Conservation (phyloP, 2,888 invertebrate species). For the Drosophila peninsularis region DNA sequence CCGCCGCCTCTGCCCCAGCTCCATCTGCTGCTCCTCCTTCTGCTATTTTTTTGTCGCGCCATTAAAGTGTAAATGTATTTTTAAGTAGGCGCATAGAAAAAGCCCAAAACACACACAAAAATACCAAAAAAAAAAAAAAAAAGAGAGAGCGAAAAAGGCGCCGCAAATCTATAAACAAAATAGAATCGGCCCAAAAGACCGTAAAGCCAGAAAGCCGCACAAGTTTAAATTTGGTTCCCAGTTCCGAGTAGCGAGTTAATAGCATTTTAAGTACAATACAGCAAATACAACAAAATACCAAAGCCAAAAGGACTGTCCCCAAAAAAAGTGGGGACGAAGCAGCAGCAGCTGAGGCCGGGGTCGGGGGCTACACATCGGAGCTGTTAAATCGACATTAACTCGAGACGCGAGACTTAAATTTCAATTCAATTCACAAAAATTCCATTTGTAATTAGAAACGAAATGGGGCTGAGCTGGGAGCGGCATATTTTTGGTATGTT, state of each 20-base stretch:
- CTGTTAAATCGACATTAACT: conserved; percentile 54
- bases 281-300: conserved; percentile 13
- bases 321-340: no score
- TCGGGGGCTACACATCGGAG: no score
- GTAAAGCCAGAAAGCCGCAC: conserved; percentile 73
- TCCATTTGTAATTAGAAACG: conserved; percentile 16
- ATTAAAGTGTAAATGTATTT: conserved; percentile 80
- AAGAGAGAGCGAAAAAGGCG: not conserved
- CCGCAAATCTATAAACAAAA: conserved; percentile 55
- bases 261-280: conserved; percentile 77
- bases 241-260: conserved; percentile 59
- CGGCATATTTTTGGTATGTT: no score
- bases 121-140: conserved; percentile 3
- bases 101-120: not conserved
- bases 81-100: conserved; percentile 68
- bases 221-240: conserved; percentile 64
- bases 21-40: not conserved
- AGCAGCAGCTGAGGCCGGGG: no score
- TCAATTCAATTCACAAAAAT: conserved; percentile 30
- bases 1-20: no score
- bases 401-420: conserved; percentile 25
- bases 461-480: not conserved
- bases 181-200: conserved; percentile 52
- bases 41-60: conserved; percentile 47
- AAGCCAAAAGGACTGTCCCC: conserved; percentile 1